Percentiles rank a stretch among this genome's conserved stretches.
phyloP scores from a whole-genome alignment of 2,888 invertebrate species.

The Lochmaea crataegi region DNA sequence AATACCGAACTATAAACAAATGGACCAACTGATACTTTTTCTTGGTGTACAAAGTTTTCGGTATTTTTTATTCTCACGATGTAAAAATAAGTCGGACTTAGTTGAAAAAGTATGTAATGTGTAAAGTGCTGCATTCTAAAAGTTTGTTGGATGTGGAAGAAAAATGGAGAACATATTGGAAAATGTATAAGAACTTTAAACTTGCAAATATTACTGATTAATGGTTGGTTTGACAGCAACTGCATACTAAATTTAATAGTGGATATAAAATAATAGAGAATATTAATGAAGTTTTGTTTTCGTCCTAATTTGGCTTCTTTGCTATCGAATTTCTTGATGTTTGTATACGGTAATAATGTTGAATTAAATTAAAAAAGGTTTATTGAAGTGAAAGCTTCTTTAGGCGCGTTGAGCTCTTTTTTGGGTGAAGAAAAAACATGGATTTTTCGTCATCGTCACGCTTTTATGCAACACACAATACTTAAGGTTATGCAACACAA shows the following conservation, averaged over 20 bases:
- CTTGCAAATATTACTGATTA: not conserved
- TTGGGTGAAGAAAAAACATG: too few species aligned
- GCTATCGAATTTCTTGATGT: not conserved
- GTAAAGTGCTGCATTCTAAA: constrained; percentile 16
- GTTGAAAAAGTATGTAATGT: constrained; percentile 22
- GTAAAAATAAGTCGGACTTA: constrained; percentile 23
- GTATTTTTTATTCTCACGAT: constrained; percentile 29
- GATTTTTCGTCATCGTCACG: too few species aligned
- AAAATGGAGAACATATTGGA: constrained; percentile 3
- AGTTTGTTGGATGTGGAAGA: not conserved
- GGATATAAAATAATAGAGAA: not conserved
- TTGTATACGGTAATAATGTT: too few species aligned
- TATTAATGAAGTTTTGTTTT: not conserved
- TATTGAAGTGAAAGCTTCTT: too few species aligned
- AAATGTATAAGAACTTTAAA: not conserved
- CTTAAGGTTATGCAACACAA: too few species aligned
- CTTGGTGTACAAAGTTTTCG: not conserved
- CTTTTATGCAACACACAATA: too few species aligned
- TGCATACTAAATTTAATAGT: constrained; percentile 1
- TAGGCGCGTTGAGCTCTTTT: too few species aligned
- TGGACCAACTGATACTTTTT: not conserved
- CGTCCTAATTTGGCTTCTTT: not conserved
- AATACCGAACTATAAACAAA: too few species aligned
- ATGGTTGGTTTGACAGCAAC: not conserved
- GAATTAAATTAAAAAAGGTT: too few species aligned